Base-by-base conservation (phyloP, 1,140 invertebrate genomes). In the Bathynomus jamesi region DNA sequence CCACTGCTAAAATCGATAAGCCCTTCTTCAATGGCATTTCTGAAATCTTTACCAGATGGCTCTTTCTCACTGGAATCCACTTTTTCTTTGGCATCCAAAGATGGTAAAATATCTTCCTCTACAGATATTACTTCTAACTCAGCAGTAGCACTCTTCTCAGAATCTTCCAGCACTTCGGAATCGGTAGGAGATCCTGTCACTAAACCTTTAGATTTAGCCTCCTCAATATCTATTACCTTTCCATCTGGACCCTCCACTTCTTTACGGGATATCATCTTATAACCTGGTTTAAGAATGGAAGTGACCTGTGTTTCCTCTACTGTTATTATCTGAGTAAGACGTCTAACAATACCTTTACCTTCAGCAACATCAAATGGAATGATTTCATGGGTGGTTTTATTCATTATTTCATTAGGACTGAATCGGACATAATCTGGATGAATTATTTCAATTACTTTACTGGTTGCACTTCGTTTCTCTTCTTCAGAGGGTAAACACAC, bases 61-160 rank as follows among this genome's bases (percentile, higher is more conserved):
- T n/a, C n/a, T n/a, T n/a, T n/a, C n/a, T n/a, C n/a, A n/a, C n/a
- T n/a, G n/a, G 24, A 84, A 83, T 66, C 88, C 84, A 74, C 80
- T 84, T 27, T n/a, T n/a, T n/a, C 86, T 85, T 71, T 46, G 84
- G 72, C 87, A 87, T n/a, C n/a, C n/a, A n/a, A n/a, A n/a, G n/a
- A n/a, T n/a, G n/a, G n/a, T n/a, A n/a, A n/a, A n/a, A 72, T 86
- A 83, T 80, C 88, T 85, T 79, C 85, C 83, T 83, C 83, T 11
- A 53, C 30, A 1, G 5, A 1, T 53, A 53, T 53, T 53, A 1
- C 40, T 53, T 53, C 40, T 17, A 53, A 53, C 21, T 53, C 21
- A 53, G 13, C 40, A 53, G 40, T 11, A 40, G 40, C 40, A 53
- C 21, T 53, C 13, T 53, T 21, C 21, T 61, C 75, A 46, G n/a